These are phyloP conservation scores for Spodoptera picta DNA, from an alignment of 2,888 invertebrate genomes.

Conservation along the genomic window DNA sequence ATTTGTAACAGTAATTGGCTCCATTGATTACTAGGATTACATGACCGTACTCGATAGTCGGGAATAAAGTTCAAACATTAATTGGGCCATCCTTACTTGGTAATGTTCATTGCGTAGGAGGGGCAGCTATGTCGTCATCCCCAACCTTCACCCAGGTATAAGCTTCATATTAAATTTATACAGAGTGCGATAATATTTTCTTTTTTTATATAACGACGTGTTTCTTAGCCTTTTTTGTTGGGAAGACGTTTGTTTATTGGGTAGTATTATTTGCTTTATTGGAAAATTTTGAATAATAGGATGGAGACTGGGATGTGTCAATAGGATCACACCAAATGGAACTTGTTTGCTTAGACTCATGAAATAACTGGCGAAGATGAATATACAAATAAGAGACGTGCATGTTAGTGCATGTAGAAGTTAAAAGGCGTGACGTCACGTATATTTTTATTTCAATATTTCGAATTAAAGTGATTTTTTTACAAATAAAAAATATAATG, in stretches of 20 bases:
- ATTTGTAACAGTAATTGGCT: conserved; percentile 45
- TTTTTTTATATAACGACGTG: conserved; percentile 54
- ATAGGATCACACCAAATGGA: no score
- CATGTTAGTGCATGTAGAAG: no score
- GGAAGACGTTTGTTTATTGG: conserved; percentile 32
- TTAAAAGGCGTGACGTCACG: no score
- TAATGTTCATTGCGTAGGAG: conserved; percentile 48
- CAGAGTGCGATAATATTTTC: conserved; percentile 50
- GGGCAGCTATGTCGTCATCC: conserved; percentile 62
- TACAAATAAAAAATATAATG: no score
- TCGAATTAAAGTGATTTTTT: background rate
- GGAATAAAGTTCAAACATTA: conserved; percentile 55
- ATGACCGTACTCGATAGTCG: conserved; percentile 44
- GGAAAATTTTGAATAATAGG: no score
- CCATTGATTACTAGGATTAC: conserved; percentile 49
- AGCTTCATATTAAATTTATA: conserved; percentile 62
- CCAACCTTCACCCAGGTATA: conserved; percentile 59
- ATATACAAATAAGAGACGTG: no score
- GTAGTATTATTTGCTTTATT: background rate
- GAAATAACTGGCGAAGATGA: no score
- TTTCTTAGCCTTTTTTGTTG: conserved; percentile 35
- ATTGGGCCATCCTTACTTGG: conserved; percentile 53
- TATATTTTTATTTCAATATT: no score
- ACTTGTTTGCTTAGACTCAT: no score
- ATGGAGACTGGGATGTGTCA: no score